Conservation (phyloP, 2,797 vertebrate genomes). For the Poeciliopsis presidionis region DNA sequence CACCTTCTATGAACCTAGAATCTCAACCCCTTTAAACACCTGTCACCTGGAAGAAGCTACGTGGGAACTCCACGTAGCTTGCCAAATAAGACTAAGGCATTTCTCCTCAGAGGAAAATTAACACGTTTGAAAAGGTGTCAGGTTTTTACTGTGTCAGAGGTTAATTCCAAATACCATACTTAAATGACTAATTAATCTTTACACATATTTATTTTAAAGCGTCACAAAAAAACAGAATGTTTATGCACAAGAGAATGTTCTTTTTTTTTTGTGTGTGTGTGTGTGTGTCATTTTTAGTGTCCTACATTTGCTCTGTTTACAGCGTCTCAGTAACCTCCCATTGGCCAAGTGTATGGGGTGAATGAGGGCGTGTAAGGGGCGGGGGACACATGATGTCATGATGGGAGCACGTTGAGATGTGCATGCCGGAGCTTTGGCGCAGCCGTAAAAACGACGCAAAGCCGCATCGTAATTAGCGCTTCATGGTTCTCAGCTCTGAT, state of each 20-base stretch:
- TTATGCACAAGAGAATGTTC: neutral
- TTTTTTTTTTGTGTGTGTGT: neutral
- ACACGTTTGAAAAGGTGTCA: neutral
- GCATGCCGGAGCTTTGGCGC: constrained; percentile 47
- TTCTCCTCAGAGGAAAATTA: neutral
- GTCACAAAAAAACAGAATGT: no score
- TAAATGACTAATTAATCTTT: neutral
- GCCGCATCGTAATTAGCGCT: constrained; percentile 25
- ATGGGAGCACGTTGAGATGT: constrained; percentile 65
- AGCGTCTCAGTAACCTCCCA: constrained; percentile 52
- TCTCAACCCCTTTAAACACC: neutral
- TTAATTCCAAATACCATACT: neutral
- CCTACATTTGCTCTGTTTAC: constrained; percentile 68
- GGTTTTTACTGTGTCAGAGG: neutral
- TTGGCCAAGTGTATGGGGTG: constrained; percentile 59
- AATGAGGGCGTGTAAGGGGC: constrained; percentile 10
- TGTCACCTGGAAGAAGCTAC: neutral
- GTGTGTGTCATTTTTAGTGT: constrained; percentile 16
- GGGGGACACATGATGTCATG: constrained; percentile 56
- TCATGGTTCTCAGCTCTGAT: neutral
- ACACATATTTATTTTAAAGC: neutral
- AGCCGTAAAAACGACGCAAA: constrained; percentile 52
- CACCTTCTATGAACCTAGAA: neutral
- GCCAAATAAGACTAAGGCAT: neutral
- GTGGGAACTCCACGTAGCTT: neutral